Evolutionary conservation across 2,888 invertebrate species (phyloP).

Genomic region (Gnatocerus cornutus): DNA sequence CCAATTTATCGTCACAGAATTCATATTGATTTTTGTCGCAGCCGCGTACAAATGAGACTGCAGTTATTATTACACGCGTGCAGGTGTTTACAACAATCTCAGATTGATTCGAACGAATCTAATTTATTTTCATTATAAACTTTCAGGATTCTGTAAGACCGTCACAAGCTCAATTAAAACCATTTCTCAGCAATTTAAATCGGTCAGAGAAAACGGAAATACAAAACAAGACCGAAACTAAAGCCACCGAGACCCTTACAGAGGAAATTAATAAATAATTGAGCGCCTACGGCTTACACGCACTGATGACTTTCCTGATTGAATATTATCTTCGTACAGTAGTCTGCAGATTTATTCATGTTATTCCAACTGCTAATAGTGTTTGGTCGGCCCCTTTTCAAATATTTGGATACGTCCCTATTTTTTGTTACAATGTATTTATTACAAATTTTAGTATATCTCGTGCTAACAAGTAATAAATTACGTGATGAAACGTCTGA

Average conservation of each 20-base stretch:
- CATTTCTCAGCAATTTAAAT: constrained; percentile 13
- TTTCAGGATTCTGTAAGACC: no score
- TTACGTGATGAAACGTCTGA: no score
- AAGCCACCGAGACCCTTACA: constrained; percentile 24
- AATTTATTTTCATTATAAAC: no score
- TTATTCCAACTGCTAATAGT: constrained; percentile 52
- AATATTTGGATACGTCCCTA: constrained; percentile 36
- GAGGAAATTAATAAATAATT: constrained; percentile 66
- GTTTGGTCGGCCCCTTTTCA: constrained; percentile 28
- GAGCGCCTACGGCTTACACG: constrained; percentile 60
- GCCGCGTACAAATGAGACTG: no score
- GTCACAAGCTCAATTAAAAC: neutral
- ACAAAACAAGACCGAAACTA: constrained; percentile 7
- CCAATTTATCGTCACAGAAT: no score
- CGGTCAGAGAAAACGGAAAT: constrained; percentile 17
- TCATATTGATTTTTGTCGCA: no score
- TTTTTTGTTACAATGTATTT: constrained; percentile 6
- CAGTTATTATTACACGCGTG: no score
- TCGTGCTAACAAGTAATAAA: no score
- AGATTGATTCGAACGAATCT: no score
- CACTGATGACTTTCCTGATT: constrained; percentile 62
- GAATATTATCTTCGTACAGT: constrained; percentile 60
- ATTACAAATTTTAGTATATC: no score
- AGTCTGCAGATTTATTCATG: constrained; percentile 42
- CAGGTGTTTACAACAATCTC: no score